Percentiles rank a stretch among this genome's conserved stretches.
These are phyloP conservation scores for Chiloscyllium punctatum DNA, from an alignment of 2,797 vertebrate genomes.

Conservation along the genomic window DNA sequence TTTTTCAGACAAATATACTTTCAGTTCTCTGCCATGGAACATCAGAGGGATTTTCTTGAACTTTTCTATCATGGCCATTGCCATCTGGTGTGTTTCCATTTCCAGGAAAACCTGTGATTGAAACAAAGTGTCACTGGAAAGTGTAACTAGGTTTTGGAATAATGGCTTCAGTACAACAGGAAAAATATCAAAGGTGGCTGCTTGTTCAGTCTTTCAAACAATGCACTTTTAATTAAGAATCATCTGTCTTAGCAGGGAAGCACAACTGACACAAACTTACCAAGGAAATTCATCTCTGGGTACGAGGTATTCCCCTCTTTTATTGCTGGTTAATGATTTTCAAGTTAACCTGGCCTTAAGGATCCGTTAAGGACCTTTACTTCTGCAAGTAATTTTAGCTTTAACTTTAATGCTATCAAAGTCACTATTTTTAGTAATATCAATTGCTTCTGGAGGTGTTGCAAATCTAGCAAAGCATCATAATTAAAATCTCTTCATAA, in stretches of 20 bases:
- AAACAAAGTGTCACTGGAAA: conserved; percentile 11
- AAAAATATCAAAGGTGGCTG: neutral
- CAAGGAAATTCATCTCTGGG: neutral
- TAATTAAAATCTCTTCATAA: neutral
- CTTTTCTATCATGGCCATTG: conserved; percentile 31
- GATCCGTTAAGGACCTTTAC: neutral
- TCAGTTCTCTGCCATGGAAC: conserved; percentile 34
- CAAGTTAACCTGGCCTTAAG: neutral
- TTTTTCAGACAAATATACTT: conserved; percentile 32
- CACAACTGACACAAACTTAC: neutral
- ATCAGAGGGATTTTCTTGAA: conserved; percentile 31
- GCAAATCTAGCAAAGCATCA: neutral
- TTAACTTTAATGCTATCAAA: neutral
- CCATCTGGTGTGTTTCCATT: conserved; percentile 32
- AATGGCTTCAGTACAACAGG: neutral
- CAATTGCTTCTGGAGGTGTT: neutral
- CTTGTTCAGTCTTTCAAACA: neutral
- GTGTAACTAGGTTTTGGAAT: neutral
- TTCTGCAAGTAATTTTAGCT: neutral
- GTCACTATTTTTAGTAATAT: neutral
- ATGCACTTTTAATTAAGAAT: neutral
- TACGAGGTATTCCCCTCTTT: neutral
- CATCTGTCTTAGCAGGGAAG: neutral
- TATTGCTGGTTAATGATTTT: neutral
- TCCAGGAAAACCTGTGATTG: conserved; percentile 27